Evolutionary conservation across 2,797 vertebrate species (phyloP).

Genomic region (Graptemys geographica): DNA sequence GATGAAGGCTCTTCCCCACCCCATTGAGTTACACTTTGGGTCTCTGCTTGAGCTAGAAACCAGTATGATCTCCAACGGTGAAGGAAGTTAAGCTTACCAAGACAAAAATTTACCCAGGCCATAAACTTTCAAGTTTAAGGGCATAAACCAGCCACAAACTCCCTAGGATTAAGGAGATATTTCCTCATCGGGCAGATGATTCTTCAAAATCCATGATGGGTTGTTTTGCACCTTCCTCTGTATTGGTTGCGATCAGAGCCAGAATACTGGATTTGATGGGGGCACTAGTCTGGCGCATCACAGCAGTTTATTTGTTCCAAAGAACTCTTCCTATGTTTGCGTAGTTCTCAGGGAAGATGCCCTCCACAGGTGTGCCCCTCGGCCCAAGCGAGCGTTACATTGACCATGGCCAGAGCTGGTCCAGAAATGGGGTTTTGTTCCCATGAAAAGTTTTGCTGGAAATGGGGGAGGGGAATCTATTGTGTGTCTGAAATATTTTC

Average conservation of each 20-base stretch:
- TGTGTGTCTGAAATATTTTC: background rate
- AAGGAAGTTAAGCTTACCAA: background rate
- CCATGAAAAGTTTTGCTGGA: conserved; percentile 4
- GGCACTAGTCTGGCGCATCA: background rate
- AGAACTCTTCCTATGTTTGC: background rate
- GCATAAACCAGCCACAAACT: background rate
- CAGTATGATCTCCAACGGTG: background rate
- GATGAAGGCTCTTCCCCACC: no score
- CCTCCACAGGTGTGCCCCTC: background rate
- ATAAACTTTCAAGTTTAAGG: background rate
- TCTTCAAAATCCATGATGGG: background rate
- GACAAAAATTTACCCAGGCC: background rate
- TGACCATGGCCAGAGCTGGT: background rate
- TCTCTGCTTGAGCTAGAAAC: background rate
- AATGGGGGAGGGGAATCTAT: background rate
- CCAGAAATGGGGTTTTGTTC: background rate
- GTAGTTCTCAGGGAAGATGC: background rate
- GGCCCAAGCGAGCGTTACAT: background rate
- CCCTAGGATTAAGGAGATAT: background rate
- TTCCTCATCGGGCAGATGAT: background rate
- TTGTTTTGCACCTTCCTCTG: background rate
- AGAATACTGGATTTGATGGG: background rate
- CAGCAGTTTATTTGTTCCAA: background rate
- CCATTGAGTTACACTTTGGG: background rate
- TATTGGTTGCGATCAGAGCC: background rate